Evolutionary conservation across 2,888 invertebrate genomes (phyloP).

Genomic region (Gnatocerus cornutus): DNA sequence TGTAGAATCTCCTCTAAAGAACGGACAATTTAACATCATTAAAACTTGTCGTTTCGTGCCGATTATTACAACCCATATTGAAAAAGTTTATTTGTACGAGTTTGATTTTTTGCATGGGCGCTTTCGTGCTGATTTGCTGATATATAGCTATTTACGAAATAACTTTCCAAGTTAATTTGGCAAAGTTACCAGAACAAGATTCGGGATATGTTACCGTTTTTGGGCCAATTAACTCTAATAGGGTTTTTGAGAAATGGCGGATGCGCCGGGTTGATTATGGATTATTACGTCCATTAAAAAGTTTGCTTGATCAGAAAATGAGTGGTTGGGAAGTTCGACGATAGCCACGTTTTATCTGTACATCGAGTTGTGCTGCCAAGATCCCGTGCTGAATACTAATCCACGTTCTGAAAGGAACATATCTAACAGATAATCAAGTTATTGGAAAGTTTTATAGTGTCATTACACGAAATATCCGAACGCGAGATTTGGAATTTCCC

Average conservation of each 20-base stretch:
- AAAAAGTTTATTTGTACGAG: slow-evolving; percentile 2
- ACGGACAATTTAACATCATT: background rate
- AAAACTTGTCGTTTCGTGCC: background rate
- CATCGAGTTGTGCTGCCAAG: slow-evolving; percentile 56
- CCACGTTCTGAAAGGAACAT: slow-evolving; percentile 49
- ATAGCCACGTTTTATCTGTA: slow-evolving; percentile 56
- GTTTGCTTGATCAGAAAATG: slow-evolving; percentile 35
- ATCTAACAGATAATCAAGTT: slow-evolving; percentile 57
- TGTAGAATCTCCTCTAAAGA: background rate
- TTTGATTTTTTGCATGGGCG: slow-evolving; percentile 14
- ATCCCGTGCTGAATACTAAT: slow-evolving; percentile 56
- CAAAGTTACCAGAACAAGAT: background rate
- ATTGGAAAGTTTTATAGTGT: slow-evolving; percentile 55
- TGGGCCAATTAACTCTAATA: too few species aligned
- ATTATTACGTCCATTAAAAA: slow-evolving; percentile 19
- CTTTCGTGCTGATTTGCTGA: slow-evolving; percentile 20
- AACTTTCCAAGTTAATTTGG: slow-evolving; percentile 19
- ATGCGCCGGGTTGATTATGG: background rate
- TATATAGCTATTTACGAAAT: slow-evolving; percentile 24
- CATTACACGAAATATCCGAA: slow-evolving; percentile 45
- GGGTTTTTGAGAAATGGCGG: background rate
- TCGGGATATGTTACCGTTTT: background rate
- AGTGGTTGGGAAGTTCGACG: slow-evolving; percentile 46
- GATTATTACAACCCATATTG: background rate
- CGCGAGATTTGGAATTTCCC: slow-evolving; percentile 29